Percentiles rank a stretch among this genome's conserved stretches.
Conservation (phyloP, 2,888 invertebrate species). For the Pseudanteris insignis region DNA sequence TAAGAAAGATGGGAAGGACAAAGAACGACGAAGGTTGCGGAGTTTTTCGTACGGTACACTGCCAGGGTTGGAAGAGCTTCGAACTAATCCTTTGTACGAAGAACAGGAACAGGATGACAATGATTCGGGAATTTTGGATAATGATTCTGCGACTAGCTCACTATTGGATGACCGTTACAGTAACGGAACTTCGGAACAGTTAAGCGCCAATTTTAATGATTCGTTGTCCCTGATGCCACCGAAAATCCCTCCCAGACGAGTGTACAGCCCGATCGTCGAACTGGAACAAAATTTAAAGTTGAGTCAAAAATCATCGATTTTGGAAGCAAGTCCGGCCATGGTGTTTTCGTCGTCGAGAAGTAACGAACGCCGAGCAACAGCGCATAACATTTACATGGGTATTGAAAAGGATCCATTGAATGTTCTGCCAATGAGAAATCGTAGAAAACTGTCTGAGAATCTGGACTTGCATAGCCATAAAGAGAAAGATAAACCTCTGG, state of each 20-base stretch:
- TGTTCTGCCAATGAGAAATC: conserved; percentile 33
- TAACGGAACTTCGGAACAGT: conserved; percentile 51
- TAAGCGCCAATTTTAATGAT: conserved; percentile 42
- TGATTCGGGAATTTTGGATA: conserved; percentile 80
- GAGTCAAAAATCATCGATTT: conserved; percentile 29
- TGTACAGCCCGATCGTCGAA: conserved; percentile 50
- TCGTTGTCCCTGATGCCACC: conserved; percentile 49
- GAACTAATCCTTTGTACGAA: conserved; percentile 73
- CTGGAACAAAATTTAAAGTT: conserved; percentile 45
- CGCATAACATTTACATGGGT: conserved; percentile 43
- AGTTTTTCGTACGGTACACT: conserved; percentile 81
- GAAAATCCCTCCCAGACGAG: conserved; percentile 57
- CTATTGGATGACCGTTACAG: conserved; percentile 68
- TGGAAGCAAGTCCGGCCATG: conserved; percentile 37
- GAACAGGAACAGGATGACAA: conserved; percentile 70
- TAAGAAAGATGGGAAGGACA: conserved; percentile 59
- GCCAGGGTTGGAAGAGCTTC: conserved; percentile 77
- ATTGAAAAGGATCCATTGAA: conserved; percentile 45
- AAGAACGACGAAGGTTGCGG: conserved; percentile 66
- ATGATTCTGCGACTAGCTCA: conserved; percentile 76
- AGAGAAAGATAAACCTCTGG: conserved; percentile 19
- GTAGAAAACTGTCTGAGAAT: conserved; percentile 21
- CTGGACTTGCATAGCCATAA: conserved; percentile 3
- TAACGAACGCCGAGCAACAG: conserved; percentile 8
- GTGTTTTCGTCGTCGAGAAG: conserved; percentile 11